Percentiles rank a stretch among this genome's conserved stretches.
Evolutionary conservation across 2,888 invertebrate genomes (phyloP).

Genomic region (Ormyrus thymus): DNA sequence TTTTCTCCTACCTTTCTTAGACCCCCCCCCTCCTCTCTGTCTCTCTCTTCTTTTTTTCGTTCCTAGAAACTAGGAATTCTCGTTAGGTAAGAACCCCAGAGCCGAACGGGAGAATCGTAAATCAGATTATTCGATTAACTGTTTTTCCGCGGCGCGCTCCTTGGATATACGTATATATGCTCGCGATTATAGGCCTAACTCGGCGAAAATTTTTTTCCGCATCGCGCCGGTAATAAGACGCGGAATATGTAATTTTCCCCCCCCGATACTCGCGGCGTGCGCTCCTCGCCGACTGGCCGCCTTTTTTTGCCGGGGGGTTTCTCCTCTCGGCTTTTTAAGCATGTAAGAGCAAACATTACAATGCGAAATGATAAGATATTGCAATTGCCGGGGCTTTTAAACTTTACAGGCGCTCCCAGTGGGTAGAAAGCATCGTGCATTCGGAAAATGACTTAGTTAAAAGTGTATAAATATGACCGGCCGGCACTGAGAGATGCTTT

Average conservation of each 20-base stretch:
- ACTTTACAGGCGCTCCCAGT: background rate
- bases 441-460: conserved; percentile 48
- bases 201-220: conserved; percentile 51
- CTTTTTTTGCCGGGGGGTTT: conserved; percentile 32
- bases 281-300: conserved; percentile 7
- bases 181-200: conserved; percentile 50
- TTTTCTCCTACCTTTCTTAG: background rate
- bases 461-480: conserved; percentile 28
- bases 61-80: conserved; percentile 48
- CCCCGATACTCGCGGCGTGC: background rate
- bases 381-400: conserved; percentile 26
- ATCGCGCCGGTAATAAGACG: conserved; percentile 44
- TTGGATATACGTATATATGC: conserved; percentile 2
- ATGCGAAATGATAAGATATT: conserved; percentile 44
- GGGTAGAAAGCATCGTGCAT: conserved; percentile 34
- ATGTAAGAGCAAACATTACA: conserved; percentile 37
- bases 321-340: conserved; percentile 3
- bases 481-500: conserved; percentile 11
- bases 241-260: conserved; percentile 53
- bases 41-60: conserved; percentile 33
- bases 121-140: conserved; percentile 57
- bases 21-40: conserved; percentile 22
- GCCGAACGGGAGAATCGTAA: conserved; percentile 50
- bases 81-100: conserved; percentile 36
- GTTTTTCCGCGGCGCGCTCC: conserved; percentile 40